Evolutionary conservation across 35 echinoderm and acorn worm genomes (phyloP), one percentile per base, ranked within the genome.

Genomic region (Lytechinus pictus): DNA sequence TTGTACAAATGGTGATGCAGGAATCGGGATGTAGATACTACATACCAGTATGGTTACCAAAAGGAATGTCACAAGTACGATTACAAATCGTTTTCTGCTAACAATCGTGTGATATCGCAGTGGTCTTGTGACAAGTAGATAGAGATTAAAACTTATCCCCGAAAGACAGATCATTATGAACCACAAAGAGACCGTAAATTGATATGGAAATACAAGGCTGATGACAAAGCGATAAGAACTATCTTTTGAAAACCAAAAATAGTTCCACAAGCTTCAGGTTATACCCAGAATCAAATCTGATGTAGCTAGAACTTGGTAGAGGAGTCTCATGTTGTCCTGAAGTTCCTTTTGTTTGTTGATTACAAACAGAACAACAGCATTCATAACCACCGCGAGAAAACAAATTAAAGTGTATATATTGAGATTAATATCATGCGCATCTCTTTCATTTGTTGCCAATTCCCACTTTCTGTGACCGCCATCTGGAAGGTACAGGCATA

Each of bases 61-160:
- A 29, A 44, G 52, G 52, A 9, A 2, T 6, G 16, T 12, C 14
- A 9, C 24, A 5, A 90, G 88, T 19, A 21, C 24, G 8, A 90
- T 54, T 10, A 44, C 12, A 90, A 90, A 90, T 90, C 88, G 28
- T 52, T 33, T 54, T 12, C 52, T 52, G 28, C 28, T 90, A 4
- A 90, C 88, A 90, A 90, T 90, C 9, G 29, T 52, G 88, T 90
- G 24, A 90, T 90, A 90, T 4, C 88, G 88, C 11, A 90, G 88
- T 6, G 88, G 88, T 44, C 88, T 44, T 52, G 29, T 90, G 28
- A 90, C 28, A 52, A 90, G 88, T 14, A 90, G 52, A 54, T 90
- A 90, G 29, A 90, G 29, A 54, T 90, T 90, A 16, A 54, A 3
- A 29, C 88, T 90, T 1, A 90, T 90, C 8, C 88, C 88, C 16